phyloP scores from a whole-genome alignment of 2,888 invertebrate species.

The Platycheirus albimanus region DNA sequence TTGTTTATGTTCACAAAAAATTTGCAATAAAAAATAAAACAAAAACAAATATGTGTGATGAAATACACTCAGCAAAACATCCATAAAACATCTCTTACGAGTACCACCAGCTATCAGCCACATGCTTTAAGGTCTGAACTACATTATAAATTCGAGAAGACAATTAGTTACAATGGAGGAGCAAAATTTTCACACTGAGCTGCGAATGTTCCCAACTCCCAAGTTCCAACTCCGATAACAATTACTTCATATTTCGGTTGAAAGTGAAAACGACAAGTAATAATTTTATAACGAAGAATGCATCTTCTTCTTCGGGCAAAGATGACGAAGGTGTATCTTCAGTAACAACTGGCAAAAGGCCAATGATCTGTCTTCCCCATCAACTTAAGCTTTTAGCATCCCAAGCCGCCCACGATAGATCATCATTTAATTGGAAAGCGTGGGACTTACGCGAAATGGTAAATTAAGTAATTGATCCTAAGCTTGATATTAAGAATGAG shows the following conservation, averaged over 20 bases:
- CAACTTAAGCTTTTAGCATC: no score
- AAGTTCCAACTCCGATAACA: conserved; percentile 54
- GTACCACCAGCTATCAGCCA: conserved; percentile 2
- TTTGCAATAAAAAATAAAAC: conserved; percentile 24
- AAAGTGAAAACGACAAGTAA: conserved; percentile 65
- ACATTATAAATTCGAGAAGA: conserved; percentile 32
- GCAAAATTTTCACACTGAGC: conserved; percentile 55
- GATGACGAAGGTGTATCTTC: conserved; percentile 13
- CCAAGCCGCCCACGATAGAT: conserved; percentile 2
- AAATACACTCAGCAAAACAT: conserved; percentile 54
- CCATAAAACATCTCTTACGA: conserved; percentile 19
- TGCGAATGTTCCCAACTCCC: conserved; percentile 46
- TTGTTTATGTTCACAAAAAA: neutral
- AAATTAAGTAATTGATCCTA: conserved; percentile 17
- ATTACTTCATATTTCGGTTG: conserved; percentile 49
- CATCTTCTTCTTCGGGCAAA: neutral
- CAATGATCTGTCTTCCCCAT: conserved; percentile 52
- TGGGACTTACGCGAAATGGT: conserved; percentile 41
- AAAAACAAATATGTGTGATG: conserved; percentile 38
- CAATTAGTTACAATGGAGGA: conserved; percentile 68
- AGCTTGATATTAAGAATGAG: neutral
- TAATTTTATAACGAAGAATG: conserved; percentile 4
- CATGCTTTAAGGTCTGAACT: conserved; percentile 3
- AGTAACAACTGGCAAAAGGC: conserved; percentile 43
- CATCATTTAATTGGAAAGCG: conserved; percentile 63